Base-by-base conservation (phyloP, 2,113 vertebrate genomes). In the Mugil cephalus region DNA sequence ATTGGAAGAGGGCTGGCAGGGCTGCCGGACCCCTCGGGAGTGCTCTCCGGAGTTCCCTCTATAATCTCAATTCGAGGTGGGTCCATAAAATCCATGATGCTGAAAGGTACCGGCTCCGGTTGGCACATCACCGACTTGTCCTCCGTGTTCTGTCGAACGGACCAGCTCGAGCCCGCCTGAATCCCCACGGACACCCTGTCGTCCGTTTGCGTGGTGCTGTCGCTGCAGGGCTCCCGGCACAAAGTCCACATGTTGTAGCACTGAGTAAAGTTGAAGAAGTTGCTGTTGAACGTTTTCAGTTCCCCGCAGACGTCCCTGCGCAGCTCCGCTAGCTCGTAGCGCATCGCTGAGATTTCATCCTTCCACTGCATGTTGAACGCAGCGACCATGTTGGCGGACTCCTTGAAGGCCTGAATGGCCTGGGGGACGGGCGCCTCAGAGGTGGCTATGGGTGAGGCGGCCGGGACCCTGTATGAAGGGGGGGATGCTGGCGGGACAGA, bases 211-310 rank as follows among this genome's bases (percentile, higher is more conserved):
- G 91, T 87, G 54, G 91, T 85, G 69, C 86, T 87, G 79, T 92
- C 91, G 7, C 83, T 92, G 79, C 89, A 91, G 5, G 89, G 90
- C 77, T 94, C 93, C 43, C 93, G 90, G 79, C 94, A 94, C 83
- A 94, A 89, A 42, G 92, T 93, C 94, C 94, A 95, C 92, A 94
- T 93, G 64, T 94, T 95, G 86, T 95, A 95, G 85, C 94, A 95
- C 92, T 94, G 94, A 55, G 94, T 95, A 75, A 95, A 95, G 88
- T 95, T 95, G 86, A 95, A 94, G 88, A 95, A 95, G 90, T 95
- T 95, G 85, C 93, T 95, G 92, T 95, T 95, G 79, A 95, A 95
- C 55, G 94, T 95, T 84, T 95, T 95, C 59, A 95, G 63, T 76
- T 95, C 94, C 6, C 93, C 94, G 17, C 94, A 95, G 50, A 95